phyloP scores from a whole-genome alignment of 2,113 vertebrate species.

The Scophthalmus maximus region DNA sequence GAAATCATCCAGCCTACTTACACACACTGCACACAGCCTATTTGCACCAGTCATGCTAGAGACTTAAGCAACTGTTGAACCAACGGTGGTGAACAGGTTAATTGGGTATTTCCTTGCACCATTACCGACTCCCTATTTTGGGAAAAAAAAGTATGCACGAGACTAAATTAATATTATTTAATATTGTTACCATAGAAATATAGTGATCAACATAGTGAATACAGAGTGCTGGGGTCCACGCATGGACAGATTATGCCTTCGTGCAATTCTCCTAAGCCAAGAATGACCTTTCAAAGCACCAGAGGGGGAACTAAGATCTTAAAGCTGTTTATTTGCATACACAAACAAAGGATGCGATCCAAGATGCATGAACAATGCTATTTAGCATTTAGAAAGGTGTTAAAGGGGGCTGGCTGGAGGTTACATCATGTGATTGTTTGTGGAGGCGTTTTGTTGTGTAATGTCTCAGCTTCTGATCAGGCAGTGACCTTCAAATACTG shows the following conservation, averaged over 20 bases:
- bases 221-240: slow-evolving; percentile 13
- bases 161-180: not conserved
- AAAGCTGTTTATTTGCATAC: slow-evolving; percentile 70
- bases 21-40: not conserved
- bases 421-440: slow-evolving; percentile 55
- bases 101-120: too few relatives aligned
- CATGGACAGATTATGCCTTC: slow-evolving; percentile 32
- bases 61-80: not conserved
- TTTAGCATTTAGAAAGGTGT: slow-evolving; percentile 81
- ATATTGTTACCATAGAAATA: slow-evolving; percentile 1
- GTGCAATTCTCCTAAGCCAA: slow-evolving; percentile 34
- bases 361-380: slow-evolving; percentile 67
- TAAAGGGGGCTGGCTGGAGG: slow-evolving; percentile 71
- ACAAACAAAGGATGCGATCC: slow-evolving; percentile 67
- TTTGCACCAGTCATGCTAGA: not conserved
- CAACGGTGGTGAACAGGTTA: not conserved
- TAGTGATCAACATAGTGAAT: slow-evolving; percentile 10
- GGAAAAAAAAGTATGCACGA: not conserved
- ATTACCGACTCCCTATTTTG: too few relatives aligned
- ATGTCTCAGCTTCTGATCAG: slow-evolving; percentile 58
- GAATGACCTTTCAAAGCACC: slow-evolving; percentile 72
- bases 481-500: slow-evolving; percentile 67
- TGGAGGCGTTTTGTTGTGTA: slow-evolving; percentile 53
- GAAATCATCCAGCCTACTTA: not conserved
- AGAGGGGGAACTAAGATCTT: slow-evolving; percentile 62